phyloP scores from a whole-genome alignment of 2,888 invertebrate species.

The Plutella xylostella region DNA sequence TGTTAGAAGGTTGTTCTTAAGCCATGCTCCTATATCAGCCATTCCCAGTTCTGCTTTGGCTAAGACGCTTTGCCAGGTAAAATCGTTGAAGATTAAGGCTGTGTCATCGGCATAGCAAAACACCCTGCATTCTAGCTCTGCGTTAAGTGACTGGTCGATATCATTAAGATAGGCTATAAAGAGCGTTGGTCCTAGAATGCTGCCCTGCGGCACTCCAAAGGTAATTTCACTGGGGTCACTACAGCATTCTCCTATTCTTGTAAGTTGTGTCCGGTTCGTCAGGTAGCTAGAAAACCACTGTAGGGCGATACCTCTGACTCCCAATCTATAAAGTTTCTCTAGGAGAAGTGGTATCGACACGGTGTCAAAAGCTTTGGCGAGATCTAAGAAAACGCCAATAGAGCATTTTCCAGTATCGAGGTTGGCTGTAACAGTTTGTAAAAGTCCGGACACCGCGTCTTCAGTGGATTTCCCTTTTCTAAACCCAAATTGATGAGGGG shows the following conservation, averaged over 20 bases:
- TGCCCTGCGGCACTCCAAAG: not conserved
- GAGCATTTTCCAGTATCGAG: not conserved
- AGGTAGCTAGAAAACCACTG: slow-evolving; percentile 5
- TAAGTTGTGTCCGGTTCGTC: not conserved
- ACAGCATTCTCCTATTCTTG: not conserved
- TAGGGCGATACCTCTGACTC: not conserved
- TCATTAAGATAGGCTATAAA: slow-evolving; percentile 9
- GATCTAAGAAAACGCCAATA: not conserved
- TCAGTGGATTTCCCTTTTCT: slow-evolving; percentile 7
- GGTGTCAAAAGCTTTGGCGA: not conserved
- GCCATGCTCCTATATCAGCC: not conserved
- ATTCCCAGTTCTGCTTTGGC: not conserved
- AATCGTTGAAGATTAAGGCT: not conserved
- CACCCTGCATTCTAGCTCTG: not conserved
- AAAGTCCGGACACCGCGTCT: slow-evolving; percentile 4
- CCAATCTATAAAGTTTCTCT: not conserved
- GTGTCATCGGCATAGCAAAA: not conserved
- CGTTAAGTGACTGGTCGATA: too few species aligned
- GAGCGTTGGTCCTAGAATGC: not conserved
- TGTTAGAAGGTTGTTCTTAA: not conserved
- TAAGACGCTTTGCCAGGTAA: not conserved
- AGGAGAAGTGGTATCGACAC: slow-evolving; percentile 6
- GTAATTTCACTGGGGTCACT: not conserved
- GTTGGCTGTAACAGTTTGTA: not conserved
- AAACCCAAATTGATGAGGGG: slow-evolving; percentile 13